Conservation (phyloP, 2,888 invertebrate species). For the Megastigmus dorsalis region DNA sequence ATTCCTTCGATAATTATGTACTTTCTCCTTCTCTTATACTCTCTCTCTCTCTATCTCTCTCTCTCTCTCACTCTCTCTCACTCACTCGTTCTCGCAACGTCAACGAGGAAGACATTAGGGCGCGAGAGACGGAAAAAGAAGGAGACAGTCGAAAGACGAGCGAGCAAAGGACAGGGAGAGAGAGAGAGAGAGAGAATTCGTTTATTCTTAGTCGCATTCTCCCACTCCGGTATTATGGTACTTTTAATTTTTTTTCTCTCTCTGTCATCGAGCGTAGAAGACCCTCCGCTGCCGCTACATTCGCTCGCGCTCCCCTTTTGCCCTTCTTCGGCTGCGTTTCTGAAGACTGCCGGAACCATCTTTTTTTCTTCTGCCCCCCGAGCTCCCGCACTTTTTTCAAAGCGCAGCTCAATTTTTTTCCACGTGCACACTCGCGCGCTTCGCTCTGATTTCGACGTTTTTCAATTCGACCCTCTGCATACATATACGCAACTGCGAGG, state of each 20-base stretch:
- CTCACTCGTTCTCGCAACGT: background rate
- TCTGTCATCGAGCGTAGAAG: too few species aligned
- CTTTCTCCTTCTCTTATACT: too few species aligned
- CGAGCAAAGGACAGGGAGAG: background rate
- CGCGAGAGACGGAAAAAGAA: slow-evolving; percentile 13
- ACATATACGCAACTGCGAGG: background rate
- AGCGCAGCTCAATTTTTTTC: background rate
- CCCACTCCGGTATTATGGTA: slow-evolving; percentile 34
- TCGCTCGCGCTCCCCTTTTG: background rate
- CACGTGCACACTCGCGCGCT: background rate
- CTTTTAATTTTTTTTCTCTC: slow-evolving; percentile 23
- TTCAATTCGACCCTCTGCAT: slow-evolving; percentile 30
- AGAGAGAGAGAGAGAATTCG: slow-evolving; percentile 56
- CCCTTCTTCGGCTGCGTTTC: background rate
- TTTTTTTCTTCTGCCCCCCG: background rate
- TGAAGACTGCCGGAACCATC: background rate
- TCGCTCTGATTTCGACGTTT: slow-evolving; percentile 4
- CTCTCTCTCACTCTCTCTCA: too few species aligned
- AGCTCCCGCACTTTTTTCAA: background rate
- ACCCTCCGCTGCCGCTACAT: background rate
- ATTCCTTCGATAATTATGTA: slow-evolving; percentile 28
- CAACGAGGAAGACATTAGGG: too few species aligned
- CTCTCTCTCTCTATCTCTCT: too few species aligned
- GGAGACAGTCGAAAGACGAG: background rate
- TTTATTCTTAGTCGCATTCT: slow-evolving; percentile 63